phyloP scores from a whole-genome alignment of 2,797 vertebrate genomes.

The Syngnathus acus region DNA sequence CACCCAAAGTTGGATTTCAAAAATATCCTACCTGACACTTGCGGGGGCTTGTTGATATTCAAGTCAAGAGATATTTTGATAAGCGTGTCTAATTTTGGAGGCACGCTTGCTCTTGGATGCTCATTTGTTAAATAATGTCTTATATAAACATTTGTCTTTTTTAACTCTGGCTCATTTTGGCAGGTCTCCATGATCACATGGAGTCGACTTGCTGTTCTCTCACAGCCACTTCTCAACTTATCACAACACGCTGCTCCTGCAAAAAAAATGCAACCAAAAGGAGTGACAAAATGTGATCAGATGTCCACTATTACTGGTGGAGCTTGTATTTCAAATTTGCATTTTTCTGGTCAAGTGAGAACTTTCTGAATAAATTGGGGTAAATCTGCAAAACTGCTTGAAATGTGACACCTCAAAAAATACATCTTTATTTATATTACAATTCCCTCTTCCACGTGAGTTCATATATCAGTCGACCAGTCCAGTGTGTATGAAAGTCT shows the following conservation, averaged over 20 bases:
- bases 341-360: background rate
- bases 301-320: background rate
- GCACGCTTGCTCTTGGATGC: background rate
- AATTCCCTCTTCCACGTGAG: too few relatives aligned
- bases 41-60: background rate
- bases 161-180: background rate
- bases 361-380: background rate
- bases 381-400: background rate
- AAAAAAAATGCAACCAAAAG: background rate
- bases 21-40: background rate
- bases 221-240: background rate
- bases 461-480: too few relatives aligned
- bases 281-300: background rate
- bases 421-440: too few relatives aligned
- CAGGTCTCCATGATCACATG: background rate
- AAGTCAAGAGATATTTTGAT: background rate
- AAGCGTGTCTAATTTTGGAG: background rate
- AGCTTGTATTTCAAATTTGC: background rate
- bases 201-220: background rate
- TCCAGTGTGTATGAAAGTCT: too few relatives aligned
- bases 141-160: background rate
- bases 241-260: background rate
- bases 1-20: background rate
- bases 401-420: background rate
- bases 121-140: conserved; percentile 9